Evolutionary conservation across 1,140 invertebrate genomes (phyloP).

Genomic region (Glomeris maerens): DNA sequence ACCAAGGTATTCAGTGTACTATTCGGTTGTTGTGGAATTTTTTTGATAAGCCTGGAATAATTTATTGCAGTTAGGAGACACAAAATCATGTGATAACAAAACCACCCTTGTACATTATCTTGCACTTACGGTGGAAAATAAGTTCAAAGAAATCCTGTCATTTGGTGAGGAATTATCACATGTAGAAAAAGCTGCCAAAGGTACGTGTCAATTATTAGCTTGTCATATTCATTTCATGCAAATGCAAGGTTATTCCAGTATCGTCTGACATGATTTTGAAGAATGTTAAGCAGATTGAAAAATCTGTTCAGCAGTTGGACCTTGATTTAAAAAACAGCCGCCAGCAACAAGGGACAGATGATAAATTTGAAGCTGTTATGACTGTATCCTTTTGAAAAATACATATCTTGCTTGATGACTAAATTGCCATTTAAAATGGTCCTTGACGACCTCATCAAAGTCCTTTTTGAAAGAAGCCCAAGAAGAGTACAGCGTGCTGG

Average conservation of each 20-base stretch:
- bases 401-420: not conserved
- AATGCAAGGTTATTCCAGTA: constrained; percentile 36
- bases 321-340: constrained; percentile 70
- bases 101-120: constrained; percentile 85
- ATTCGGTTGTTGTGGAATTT: constrained; percentile 85
- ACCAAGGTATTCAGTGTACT: constrained; percentile 40
- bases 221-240: not conserved
- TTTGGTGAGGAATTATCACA: constrained; percentile 80
- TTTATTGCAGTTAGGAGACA: constrained; percentile 59
- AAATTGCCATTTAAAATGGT: constrained; percentile 5
- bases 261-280: constrained; percentile 75
- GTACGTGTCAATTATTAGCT: not conserved
- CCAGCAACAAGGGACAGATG: constrained; percentile 57
- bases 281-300: constrained; percentile 69
- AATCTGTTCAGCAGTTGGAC: constrained; percentile 68
- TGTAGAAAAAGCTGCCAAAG: constrained; percentile 41
- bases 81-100: constrained; percentile 87
- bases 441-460: constrained; percentile 31
- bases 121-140: constrained; percentile 70
- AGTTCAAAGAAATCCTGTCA: constrained; percentile 66
- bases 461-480: constrained; percentile 62
- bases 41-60: too few relatives aligned
- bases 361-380: constrained; percentile 72
- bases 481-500: constrained; percentile 69
- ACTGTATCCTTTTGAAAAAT: constrained; percentile 41